Evolutionary conservation across 30 jellyfish, hydroid and myxozoan species (phyloP), one percentile per base, ranked within the genome.

Genomic region (Chrysaora quinquecirrha): DNA sequence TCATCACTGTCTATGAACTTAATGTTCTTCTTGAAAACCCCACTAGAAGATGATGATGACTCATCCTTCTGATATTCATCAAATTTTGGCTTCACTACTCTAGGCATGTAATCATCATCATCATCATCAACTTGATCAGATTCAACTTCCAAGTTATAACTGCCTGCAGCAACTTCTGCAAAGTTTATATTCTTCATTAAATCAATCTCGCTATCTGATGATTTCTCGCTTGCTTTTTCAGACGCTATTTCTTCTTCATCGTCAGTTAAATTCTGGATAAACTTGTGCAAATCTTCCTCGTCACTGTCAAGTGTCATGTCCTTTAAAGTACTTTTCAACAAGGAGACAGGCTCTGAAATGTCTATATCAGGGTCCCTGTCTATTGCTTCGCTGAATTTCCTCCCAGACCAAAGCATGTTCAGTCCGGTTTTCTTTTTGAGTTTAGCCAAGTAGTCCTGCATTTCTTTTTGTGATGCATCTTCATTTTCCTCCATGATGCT

Each of bases 321-420:
- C 1, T 54, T 48, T 25, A 80, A 63, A 7, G 80, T 73, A 48
- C 97, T 71, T 1, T 70, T 34, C 25, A 63, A 43, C 21, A 56
- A 6, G 38, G 49, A 73, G 28, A 89, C 90, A 32, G 87, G 90
- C 31, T 84, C 95, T 14, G 89, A 87, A 9, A 93, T 23, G 30
- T 84, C 96, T 18, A 90, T 77, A n/a, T 90, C 97, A 3, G 96
- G 97, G 43, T 90, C 96, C 43, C 70, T 87, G 62, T 90, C 97
- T 22, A 90, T 93, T 0, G 91, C 48, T 22, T 76, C 85, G n/a
- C 31, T 48, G 71, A 90, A 90, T 27, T 83, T 90, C 11, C 91
- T 49, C 11, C 97, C 97, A 78, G 96, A 83, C 97, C 97, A 90
- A 23, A 90, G 81, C 76, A 76, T 86, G 35, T 77, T 77, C 20